Evolutionary conservation across 2,888 invertebrate genomes (phyloP), one percentile per base, ranked within the genome.

Genomic region (Chorisops tibialis): DNA sequence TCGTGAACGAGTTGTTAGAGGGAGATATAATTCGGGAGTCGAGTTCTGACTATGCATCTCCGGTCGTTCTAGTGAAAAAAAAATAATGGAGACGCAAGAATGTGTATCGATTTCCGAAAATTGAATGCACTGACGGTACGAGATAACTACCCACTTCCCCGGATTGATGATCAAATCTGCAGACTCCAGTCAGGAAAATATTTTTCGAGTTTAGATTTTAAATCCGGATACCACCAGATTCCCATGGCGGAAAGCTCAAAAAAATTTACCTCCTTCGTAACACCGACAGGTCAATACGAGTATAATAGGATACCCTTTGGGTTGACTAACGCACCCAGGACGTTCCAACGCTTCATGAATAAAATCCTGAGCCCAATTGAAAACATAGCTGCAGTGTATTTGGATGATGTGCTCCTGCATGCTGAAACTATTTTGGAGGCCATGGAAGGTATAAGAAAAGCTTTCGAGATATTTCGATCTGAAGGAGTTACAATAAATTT

Each of bases 31-130:
- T 41, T 41, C 41, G 41, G 11, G 41, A 41, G 9, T 41, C 41
- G 5, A 18, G 5, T 6, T 41, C 41, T 41, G 5, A n/a, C 16
- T 41, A 6, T 16, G n/a, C 50, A 14, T 50, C 50, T 4, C 50
- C 50, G 11, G 30, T 50, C 5, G 14, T 50, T 50, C 38, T 71
- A 50, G 70, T 72, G 0, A 59, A 65, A 4, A 71, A 73, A 63
- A n/a, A n/a, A n/a, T n/a, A n/a, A n/a, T n/a, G n/a, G n/a, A n/a
- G n/a, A n/a, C n/a, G n/a, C n/a, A n/a, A 12, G 2, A n/a, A 41
- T 37, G 37, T 1, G 1, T 37, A 12, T 37, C 37, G 1, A 37
- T 12, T 37, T 37, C 12, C 7, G 37, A 37, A 37, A 1, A 12
- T 12, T 37, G 37, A 9, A 37, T 37, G 37, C 37, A 37, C 6